phyloP scores from a whole-genome alignment of 2,797 vertebrate species.

The Phalanger gymnotis region DNA sequence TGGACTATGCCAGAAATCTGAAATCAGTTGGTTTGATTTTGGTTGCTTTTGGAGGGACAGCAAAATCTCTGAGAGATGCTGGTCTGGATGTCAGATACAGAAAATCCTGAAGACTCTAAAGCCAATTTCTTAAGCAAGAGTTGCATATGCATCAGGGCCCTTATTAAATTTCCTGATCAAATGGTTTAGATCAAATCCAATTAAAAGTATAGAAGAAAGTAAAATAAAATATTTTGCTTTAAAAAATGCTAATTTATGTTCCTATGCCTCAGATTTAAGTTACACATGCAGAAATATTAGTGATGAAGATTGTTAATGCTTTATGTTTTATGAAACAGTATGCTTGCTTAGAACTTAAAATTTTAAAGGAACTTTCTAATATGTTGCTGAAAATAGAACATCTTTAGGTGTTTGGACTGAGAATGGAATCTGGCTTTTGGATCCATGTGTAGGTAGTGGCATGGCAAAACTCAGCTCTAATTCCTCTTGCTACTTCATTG shows the following conservation, averaged over 20 bases:
- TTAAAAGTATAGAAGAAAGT: not conserved
- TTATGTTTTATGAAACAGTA: not conserved
- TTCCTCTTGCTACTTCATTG: too few relatives aligned
- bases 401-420: not conserved
- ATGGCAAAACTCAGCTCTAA: too few relatives aligned
- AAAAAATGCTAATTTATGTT: not conserved
- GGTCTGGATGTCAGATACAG: conserved; percentile 88
- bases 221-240: not conserved
- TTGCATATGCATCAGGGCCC: too few relatives aligned
- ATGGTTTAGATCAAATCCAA: too few relatives aligned
- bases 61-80: conserved; percentile 92
- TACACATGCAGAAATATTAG: not conserved
- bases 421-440: not conserved
- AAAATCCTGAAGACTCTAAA: too few relatives aligned
- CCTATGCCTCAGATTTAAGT: not conserved
- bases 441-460: too few relatives aligned
- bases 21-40: conserved; percentile 88
- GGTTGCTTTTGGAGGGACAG: conserved; percentile 96
- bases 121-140: too few relatives aligned
- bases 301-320: not conserved
- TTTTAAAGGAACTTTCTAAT: not conserved
- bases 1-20: conserved; percentile 91
- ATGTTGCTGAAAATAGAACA: too few relatives aligned
- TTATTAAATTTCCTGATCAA: too few relatives aligned
- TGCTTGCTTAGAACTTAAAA: not conserved